These are phyloP conservation scores for Myripristis murdjan DNA, from an alignment of 2,797 vertebrate species.

Conservation along the genomic window DNA sequence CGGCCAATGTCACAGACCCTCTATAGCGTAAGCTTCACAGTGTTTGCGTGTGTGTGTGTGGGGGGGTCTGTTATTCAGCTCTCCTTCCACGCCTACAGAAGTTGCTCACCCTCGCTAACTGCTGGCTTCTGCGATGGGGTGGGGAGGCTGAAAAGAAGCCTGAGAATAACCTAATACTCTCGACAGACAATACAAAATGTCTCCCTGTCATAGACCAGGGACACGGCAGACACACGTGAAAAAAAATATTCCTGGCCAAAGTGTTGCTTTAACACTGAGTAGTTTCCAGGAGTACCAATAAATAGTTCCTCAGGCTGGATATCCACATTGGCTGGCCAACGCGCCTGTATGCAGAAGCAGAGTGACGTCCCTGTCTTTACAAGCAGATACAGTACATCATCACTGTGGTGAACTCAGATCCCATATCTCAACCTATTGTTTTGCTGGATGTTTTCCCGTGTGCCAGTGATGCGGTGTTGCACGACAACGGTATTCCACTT, in stretches of 20 bases:
- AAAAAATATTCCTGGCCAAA: constrained; percentile 61
- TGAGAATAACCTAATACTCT: constrained; percentile 51
- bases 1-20: constrained; percentile 44
- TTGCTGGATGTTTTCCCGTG: constrained; percentile 19
- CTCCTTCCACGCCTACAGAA: constrained; percentile 56
- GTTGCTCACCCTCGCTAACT: constrained; percentile 35
- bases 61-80: constrained; percentile 20
- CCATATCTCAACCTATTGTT: constrained; percentile 17
- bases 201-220: constrained; percentile 36
- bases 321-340: constrained; percentile 38
- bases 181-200: constrained; percentile 23
- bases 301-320: constrained; percentile 39
- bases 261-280: constrained; percentile 59
- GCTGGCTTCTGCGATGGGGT: constrained; percentile 36
- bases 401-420: constrained; percentile 23
- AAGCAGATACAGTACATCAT: constrained; percentile 1
- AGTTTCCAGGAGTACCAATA: constrained; percentile 56
- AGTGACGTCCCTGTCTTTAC: constrained; percentile 4
- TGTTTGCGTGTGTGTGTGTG: constrained; percentile 10
- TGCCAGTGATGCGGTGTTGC: background rate
- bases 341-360: background rate
- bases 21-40: constrained; percentile 24
- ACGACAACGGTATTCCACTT: constrained; percentile 22
- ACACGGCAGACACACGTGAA: constrained; percentile 66
- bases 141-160: constrained; percentile 45